Evolutionary conservation across 1,140 invertebrate genomes (phyloP).

Genomic region (Scaptodrosophila lebanonensis): DNA sequence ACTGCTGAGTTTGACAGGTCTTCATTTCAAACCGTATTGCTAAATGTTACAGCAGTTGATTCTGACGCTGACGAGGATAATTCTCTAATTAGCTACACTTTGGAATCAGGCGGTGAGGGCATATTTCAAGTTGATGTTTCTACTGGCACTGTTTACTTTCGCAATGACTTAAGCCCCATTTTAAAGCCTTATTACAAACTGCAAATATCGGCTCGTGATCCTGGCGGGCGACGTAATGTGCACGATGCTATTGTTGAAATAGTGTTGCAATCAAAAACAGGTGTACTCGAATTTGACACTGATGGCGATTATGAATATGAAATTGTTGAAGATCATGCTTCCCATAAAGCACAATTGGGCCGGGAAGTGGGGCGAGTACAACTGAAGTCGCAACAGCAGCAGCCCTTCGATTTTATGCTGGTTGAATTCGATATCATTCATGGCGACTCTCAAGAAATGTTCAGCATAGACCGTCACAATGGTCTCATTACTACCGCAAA

Average conservation of each 20-base stretch:
- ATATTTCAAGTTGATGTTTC: slow-evolving; percentile 87
- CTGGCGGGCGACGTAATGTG: slow-evolving; percentile 83
- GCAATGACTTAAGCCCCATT: slow-evolving; percentile 72
- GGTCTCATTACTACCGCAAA: slow-evolving; percentile 88
- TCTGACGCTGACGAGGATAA: slow-evolving; percentile 88
- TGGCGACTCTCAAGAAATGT: slow-evolving; percentile 88
- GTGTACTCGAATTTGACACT: slow-evolving; percentile 85
- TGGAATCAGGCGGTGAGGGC: slow-evolving; percentile 87
- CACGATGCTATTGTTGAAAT: slow-evolving; percentile 90
- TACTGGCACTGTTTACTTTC: slow-evolving; percentile 85
- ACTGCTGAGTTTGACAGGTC: slow-evolving; percentile 80
- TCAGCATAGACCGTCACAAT: slow-evolving; percentile 87
- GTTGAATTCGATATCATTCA: slow-evolving; percentile 87
- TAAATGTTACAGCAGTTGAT: slow-evolving; percentile 87
- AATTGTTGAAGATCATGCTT: slow-evolving; percentile 86
- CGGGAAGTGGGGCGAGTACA: slow-evolving; percentile 87
- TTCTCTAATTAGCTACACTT: slow-evolving; percentile 85
- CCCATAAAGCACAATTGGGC: slow-evolving; percentile 78
- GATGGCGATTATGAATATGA: slow-evolving; percentile 88
- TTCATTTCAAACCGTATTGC: slow-evolving; percentile 69
- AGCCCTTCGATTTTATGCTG: slow-evolving; percentile 4
- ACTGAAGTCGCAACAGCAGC: slow-evolving; percentile 79
- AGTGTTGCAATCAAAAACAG: slow-evolving; percentile 83
- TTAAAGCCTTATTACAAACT: slow-evolving; percentile 85
- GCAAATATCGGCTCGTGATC: slow-evolving; percentile 87